Evolutionary conservation across 2,888 invertebrate genomes (phyloP), one percentile per base, ranked within the genome.

Genomic region (Coenonympha glycerion): DNA sequence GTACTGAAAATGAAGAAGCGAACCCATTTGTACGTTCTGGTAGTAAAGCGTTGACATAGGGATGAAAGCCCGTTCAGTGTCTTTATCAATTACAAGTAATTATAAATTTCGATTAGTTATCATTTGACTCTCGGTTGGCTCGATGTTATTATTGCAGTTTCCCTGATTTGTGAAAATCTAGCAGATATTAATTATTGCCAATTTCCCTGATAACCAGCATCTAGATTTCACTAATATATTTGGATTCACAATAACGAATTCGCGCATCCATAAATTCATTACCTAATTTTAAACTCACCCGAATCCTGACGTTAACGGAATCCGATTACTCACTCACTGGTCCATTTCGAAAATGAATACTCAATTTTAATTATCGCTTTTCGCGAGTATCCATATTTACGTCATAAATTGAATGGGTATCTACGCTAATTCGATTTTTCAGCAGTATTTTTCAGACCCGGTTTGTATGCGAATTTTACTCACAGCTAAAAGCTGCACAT

Each of bases 361-460:
- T 40, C 39, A 15, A 16, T 24, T 40, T 40, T 40, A 40, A 40
- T 40, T 40, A 40, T 24, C 13, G 13, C 15, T n/a, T 15, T 8
- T 3, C 13, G 13, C 30, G 11, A 11, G 13, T 6, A 13, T 6
- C 1, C 13, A 13, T 6, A 30, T 30, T 9, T 13, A 30, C 30
- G 13, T 30, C 13, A 11, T 6, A 30, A 11, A 37, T 21, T n/a
- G 21, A 21, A 37, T 21, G 21, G 37, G 21, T n/a, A 6, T 21
- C 37, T 37, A 21, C 19, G 22, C 30, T 30, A 30, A 30, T 30
- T 30, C 13, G 30, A 30, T 30, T 30, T 30, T 6, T 30, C 30
- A 30, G 11, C 4, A 13, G 26, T n/a, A n/a, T n/a, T 26, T n/a
- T 11, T 30, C 30, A 11, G 30, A 30, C n/a, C n/a, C n/a, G n/a